Evolutionary conservation across 2,113 vertebrate genomes (phyloP).

Genomic region (Erythrocercus mccallii): DNA sequence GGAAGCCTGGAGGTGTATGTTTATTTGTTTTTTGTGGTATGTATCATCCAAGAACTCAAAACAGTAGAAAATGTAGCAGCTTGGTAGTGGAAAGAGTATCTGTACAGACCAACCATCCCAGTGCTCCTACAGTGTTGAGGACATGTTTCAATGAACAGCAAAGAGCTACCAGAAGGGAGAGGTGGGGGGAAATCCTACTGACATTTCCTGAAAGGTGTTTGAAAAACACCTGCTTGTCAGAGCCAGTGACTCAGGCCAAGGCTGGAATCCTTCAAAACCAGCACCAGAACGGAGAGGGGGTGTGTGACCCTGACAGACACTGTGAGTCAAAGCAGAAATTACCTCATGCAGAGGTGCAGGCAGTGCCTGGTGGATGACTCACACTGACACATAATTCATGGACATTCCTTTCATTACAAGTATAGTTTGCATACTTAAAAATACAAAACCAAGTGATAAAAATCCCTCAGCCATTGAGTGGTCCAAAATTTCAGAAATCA

Average conservation of each 20-base stretch:
- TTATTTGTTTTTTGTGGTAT: not conserved
- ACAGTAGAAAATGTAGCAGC: not conserved
- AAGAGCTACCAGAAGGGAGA: not conserved
- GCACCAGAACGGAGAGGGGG: not conserved
- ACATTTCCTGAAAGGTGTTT: not conserved
- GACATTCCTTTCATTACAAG: not conserved
- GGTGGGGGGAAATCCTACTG: not conserved
- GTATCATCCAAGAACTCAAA: not conserved
- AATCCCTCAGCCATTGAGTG: not conserved
- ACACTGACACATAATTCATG: not conserved
- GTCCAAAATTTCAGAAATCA: not conserved
- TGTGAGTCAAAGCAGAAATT: not conserved
- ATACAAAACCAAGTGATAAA: not conserved
- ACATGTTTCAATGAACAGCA: not conserved
- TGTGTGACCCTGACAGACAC: not conserved
- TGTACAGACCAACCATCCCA: not conserved
- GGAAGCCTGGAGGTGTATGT: not conserved
- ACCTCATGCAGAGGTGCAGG: not conserved
- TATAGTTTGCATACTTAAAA: not conserved
- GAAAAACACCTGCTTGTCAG: not conserved
- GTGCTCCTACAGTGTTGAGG: accelerated
- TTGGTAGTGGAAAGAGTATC: not conserved
- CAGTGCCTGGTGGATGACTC: not conserved
- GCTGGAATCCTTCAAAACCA: not conserved
- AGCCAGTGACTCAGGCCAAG: not conserved